Conservation (phyloP, 2,797 vertebrate species). For the Takifugu ocellatus region DNA sequence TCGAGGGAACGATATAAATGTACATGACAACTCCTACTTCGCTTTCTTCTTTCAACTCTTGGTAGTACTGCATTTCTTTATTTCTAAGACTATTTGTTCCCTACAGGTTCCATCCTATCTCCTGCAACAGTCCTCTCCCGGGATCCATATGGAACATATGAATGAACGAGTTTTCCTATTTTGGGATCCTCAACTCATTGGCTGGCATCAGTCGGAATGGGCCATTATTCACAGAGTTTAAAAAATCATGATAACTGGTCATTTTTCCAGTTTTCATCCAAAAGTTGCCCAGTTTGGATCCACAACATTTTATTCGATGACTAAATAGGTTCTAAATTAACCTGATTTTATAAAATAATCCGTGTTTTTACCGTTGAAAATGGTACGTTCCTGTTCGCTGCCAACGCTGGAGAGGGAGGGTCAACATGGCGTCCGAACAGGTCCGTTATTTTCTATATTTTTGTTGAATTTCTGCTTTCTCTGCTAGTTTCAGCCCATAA, state of each 20-base stretch:
- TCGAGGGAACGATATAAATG: no score
- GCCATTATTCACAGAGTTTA: slow-evolving; percentile 37
- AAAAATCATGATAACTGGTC: background rate
- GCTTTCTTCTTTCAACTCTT: no score
- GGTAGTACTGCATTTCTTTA: no score
- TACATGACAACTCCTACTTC: no score
- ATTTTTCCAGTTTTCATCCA: background rate
- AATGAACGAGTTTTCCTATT: slow-evolving; percentile 62
- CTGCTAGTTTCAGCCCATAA: fast-evolving
- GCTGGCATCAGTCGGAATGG: slow-evolving; percentile 38
- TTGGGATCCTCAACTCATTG: slow-evolving; percentile 51
- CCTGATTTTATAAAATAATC: no score
- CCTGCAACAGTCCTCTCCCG: no score
- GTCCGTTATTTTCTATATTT: slow-evolving; percentile 67
- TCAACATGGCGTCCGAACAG: slow-evolving; percentile 84
- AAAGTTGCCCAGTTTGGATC: no score
- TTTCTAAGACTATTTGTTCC: no score
- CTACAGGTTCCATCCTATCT: background rate
- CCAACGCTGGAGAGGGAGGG: slow-evolving; percentile 63
- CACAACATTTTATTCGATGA: background rate
- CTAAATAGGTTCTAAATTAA: background rate
- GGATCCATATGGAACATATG: slow-evolving; percentile 47
- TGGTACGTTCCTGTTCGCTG: slow-evolving; percentile 59
- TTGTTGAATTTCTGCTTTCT: slow-evolving; percentile 28
- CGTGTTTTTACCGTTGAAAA: background rate